A percentile compares a stretch with the other conserved stretches of the same genome.
phyloP scores from a whole-genome alignment of 2,888 invertebrate genomes.

The Sesia apiformis region DNA sequence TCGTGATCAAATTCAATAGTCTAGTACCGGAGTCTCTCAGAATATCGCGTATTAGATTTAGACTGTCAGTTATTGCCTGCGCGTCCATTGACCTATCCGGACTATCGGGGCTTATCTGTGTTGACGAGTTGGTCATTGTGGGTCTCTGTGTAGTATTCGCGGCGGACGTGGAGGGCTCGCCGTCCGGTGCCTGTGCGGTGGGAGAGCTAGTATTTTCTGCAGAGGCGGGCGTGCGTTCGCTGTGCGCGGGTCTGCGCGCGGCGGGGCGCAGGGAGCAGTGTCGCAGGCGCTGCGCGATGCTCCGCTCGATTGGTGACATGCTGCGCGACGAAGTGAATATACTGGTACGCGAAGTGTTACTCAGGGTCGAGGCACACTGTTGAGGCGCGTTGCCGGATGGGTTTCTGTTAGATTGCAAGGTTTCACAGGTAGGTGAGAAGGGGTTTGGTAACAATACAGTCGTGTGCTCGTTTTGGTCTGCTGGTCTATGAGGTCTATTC shows the following conservation, averaged over 20 bases:
- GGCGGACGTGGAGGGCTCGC: slow-evolving; percentile 21
- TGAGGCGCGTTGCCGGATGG: slow-evolving; percentile 21
- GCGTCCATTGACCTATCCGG: slow-evolving; percentile 40
- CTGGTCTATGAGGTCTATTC: slow-evolving; percentile 32
- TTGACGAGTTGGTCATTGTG: slow-evolving; percentile 38
- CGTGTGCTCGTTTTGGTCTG: slow-evolving; percentile 40
- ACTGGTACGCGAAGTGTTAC: slow-evolving; percentile 51
- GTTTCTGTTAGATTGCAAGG: slow-evolving; percentile 25
- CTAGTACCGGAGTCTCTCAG: slow-evolving; percentile 63
- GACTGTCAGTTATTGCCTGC: slow-evolving; percentile 58
- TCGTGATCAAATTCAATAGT: slow-evolving; percentile 58
- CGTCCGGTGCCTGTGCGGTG: slow-evolving; percentile 12
- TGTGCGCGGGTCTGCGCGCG: slow-evolving; percentile 5
- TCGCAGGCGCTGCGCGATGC: slow-evolving; percentile 28
- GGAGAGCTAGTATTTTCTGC: slow-evolving; percentile 10
- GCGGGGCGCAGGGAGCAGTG: slow-evolving; percentile 22
- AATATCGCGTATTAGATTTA: slow-evolving; percentile 62
- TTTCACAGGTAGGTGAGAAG: slow-evolving; percentile 40
- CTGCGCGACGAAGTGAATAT: slow-evolving; percentile 46
- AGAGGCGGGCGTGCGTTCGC: slow-evolving; percentile 8
- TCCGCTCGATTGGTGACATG: slow-evolving; percentile 23
- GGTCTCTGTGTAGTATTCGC: slow-evolving; percentile 21
- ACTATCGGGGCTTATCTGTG: slow-evolving; percentile 37
- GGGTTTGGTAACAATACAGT: slow-evolving; percentile 53
- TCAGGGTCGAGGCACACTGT: slow-evolving; percentile 15